Evolutionary conservation across 2,797 vertebrate genomes (phyloP), one percentile per base, ranked within the genome.

Genomic region (Mionectes olivaceus): DNA sequence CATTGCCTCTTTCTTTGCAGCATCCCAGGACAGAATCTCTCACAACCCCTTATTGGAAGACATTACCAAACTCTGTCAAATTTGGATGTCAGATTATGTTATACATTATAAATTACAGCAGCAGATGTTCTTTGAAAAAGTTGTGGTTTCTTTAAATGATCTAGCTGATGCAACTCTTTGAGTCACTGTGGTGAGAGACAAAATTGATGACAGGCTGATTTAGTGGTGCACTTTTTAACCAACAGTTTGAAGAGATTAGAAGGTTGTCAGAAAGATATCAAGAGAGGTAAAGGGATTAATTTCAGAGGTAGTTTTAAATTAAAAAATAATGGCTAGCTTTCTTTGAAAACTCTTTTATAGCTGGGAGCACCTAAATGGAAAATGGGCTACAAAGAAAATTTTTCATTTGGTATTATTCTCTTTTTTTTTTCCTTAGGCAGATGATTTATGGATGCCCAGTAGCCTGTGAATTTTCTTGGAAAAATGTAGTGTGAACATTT

Each of bases 191-290:
- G 93, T 93, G 96, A 97, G 89, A 97, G 95, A 92, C 88, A 94
- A 96, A 97, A 97, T 97, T 97, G 96, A 96, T 96, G 86, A 95
- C 89, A 97, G 93, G 64, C 75, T 97, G 93, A 95, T 96, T 98
- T 97, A 95, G 74, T 96, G 73, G 90, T 63, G 44, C 93, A 84
- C 96, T 97, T 95, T 90, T 96, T 93, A 94, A 94, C 69, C 93
- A 97, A 96, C 86, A 97, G 94, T 94, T 94, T 95, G 80, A 96
- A 96, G 93, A 96, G 83, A 97, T 96, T 97, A 97, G 70, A 91
- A 96, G 50, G 77, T 93, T 98, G 95, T 96, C 96, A 97, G 83
- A 92, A 93, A 91, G 69, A 96, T 91, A 97, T 89, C 68, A 95
- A 95, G 81, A 82, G 80, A 97, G 95, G 87, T 97, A 97, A 96